phyloP scores from a whole-genome alignment of 2,888 invertebrate genomes.

The Drosophila paucipuncta region DNA sequence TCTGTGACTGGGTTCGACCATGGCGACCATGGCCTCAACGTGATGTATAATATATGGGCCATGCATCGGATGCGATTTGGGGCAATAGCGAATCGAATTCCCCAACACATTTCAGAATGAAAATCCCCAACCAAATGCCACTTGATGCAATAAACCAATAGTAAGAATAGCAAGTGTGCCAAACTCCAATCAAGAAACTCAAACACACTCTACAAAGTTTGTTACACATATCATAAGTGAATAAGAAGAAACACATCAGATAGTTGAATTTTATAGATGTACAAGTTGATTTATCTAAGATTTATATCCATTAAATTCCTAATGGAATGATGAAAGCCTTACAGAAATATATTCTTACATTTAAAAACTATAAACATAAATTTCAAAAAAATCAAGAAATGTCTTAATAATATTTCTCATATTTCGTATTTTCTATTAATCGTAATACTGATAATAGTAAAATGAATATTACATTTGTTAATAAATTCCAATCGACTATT shows the following conservation, averaged over 20 bases:
- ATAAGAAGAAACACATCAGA: background rate
- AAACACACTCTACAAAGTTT: slow-evolving; percentile 31
- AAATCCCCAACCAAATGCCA: slow-evolving; percentile 81
- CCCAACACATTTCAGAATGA: slow-evolving; percentile 76
- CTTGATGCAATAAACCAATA: slow-evolving; percentile 82
- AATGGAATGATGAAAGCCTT: background rate
- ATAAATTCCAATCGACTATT: background rate
- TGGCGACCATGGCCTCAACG: slow-evolving; percentile 41
- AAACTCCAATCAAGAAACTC: background rate
- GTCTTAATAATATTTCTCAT: too few species aligned
- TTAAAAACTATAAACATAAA: background rate
- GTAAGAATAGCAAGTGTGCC: slow-evolving; percentile 27
- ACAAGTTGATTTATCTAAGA: background rate
- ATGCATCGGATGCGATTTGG: slow-evolving; percentile 73
- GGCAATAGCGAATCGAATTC: slow-evolving; percentile 66
- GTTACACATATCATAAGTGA: background rate
- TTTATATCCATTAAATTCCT: background rate
- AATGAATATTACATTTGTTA: background rate
- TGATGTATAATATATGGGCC: slow-evolving; percentile 77
- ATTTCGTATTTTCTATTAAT: background rate
- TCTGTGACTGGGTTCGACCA: slow-evolving; percentile 66
- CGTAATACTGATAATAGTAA: background rate
- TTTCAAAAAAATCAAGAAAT: background rate
- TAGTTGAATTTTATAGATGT: background rate
- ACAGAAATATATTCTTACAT: background rate